Percentiles rank a stretch among this genome's conserved stretches.
These are phyloP conservation scores for Pachyuromys duprasi DNA, from an alignment of 2,797 vertebrate genomes.

Conservation along the genomic window DNA sequence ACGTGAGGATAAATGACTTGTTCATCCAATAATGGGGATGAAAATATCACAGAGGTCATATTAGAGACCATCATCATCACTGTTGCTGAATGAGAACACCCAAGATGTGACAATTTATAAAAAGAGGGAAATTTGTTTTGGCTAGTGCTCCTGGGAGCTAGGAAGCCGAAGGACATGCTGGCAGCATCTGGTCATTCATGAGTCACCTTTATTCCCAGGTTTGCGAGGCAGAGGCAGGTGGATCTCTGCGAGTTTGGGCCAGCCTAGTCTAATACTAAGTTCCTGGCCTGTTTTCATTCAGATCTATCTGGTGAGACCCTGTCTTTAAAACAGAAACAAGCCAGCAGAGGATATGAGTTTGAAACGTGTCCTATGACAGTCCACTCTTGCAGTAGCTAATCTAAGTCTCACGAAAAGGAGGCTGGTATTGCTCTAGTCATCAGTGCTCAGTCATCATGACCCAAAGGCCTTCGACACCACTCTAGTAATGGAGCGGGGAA, in stretches of 20 bases:
- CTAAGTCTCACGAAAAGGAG: not conserved
- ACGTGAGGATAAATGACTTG: conserved; percentile 11
- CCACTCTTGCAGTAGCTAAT: not conserved
- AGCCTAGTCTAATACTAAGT: not conserved
- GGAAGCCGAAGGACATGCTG: not conserved
- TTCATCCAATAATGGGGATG: not conserved
- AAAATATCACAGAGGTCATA: not conserved
- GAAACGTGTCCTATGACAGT: not conserved
- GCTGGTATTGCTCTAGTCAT: not conserved
- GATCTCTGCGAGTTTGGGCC: not conserved
- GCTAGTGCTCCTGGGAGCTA: not conserved
- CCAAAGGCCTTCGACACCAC: not conserved
- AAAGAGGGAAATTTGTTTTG: not conserved
- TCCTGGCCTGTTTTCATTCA: not conserved
- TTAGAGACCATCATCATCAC: not conserved
- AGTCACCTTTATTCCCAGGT: not conserved
- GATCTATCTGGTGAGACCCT: not conserved
- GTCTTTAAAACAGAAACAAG: not conserved
- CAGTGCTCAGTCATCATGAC: too few relatives aligned
- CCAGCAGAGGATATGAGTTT: not conserved
- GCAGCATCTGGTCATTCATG: not conserved
- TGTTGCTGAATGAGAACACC: not conserved
- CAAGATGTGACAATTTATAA: not conserved
- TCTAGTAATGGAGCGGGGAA: not conserved
- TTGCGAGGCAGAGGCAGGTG: not conserved